Percentiles rank a stretch among this genome's conserved stretches.
Conservation (phyloP, 2,797 vertebrate genomes). For the Trachurus trachurus region DNA sequence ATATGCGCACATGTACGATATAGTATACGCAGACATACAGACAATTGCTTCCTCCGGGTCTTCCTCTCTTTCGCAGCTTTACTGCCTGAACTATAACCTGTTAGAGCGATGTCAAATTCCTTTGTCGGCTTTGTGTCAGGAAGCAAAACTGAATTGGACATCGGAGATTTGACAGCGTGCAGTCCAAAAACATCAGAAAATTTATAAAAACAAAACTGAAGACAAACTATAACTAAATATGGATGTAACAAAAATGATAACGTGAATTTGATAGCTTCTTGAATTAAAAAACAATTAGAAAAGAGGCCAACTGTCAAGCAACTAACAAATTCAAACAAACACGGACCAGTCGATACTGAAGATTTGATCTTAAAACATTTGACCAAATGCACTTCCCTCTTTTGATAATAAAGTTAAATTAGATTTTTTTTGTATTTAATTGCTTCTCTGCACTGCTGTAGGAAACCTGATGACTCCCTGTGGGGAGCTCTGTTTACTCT, state of each 20-base stretch:
- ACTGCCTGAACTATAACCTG: slow-evolving; percentile 1
- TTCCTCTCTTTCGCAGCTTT: slow-evolving; percentile 12
- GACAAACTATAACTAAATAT: not conserved
- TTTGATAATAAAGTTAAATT: slow-evolving; percentile 22
- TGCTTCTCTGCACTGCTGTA: slow-evolving; percentile 4
- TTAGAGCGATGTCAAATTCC: not conserved
- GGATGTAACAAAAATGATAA: not conserved
- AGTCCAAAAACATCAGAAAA: not conserved
- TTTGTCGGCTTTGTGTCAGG: not conserved
- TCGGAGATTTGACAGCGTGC: not conserved
- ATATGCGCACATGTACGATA: not conserved
- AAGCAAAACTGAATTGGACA: slow-evolving; percentile 21
- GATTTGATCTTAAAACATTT: not conserved
- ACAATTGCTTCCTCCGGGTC: slow-evolving; percentile 22
- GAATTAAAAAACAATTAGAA: not conserved
- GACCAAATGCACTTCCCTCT: slow-evolving; percentile 32
- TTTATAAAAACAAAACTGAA: not conserved
- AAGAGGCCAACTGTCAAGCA: not conserved
- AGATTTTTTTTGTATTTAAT: slow-evolving; percentile 5
- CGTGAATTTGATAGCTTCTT: not conserved
- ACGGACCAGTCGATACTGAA: too few species aligned
- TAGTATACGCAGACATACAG: slow-evolving; percentile 19
- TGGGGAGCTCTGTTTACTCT: slow-evolving; percentile 41
- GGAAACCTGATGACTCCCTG: slow-evolving; percentile 14
- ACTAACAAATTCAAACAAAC: not conserved